phyloP scores from a whole-genome alignment of 2,888 invertebrate genomes.

The Zaprionus lineosus region DNA sequence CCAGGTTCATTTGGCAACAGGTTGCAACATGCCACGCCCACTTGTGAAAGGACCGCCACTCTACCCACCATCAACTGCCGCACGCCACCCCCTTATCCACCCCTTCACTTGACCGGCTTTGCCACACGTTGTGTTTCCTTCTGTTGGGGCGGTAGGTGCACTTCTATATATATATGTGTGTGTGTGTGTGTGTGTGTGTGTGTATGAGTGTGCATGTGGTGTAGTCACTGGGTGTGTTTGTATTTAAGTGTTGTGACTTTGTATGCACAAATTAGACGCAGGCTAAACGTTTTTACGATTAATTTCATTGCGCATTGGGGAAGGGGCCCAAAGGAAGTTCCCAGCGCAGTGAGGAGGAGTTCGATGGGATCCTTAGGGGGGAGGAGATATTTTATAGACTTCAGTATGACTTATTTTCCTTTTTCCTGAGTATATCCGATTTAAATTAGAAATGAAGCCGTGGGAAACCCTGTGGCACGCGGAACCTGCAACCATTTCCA shows the following conservation, averaged over 20 bases:
- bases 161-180: constrained; percentile 1
- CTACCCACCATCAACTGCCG: background rate
- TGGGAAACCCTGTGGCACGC: too few species aligned
- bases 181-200: background rate
- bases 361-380: background rate
- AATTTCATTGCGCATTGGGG: background rate
- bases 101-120: background rate
- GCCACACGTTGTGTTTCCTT: constrained; percentile 6
- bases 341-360: background rate
- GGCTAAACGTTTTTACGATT: constrained; percentile 41
- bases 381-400: too few species aligned
- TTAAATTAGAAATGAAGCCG: too few species aligned
- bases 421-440: too few species aligned
- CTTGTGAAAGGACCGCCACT: constrained; percentile 1
- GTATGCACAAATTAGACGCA: constrained; percentile 58
- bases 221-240: too few species aligned
- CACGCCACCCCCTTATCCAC: background rate
- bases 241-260: constrained; percentile 29
- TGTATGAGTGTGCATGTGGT: background rate
- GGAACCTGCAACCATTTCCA: too few species aligned
- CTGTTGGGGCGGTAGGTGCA: background rate
- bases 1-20: constrained; percentile 57
- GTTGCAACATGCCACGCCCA: constrained; percentile 53
- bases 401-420: too few species aligned
- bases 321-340: background rate